Base-by-base conservation (phyloP, 2,113 vertebrate species). In the Nesoenas mayeri region DNA sequence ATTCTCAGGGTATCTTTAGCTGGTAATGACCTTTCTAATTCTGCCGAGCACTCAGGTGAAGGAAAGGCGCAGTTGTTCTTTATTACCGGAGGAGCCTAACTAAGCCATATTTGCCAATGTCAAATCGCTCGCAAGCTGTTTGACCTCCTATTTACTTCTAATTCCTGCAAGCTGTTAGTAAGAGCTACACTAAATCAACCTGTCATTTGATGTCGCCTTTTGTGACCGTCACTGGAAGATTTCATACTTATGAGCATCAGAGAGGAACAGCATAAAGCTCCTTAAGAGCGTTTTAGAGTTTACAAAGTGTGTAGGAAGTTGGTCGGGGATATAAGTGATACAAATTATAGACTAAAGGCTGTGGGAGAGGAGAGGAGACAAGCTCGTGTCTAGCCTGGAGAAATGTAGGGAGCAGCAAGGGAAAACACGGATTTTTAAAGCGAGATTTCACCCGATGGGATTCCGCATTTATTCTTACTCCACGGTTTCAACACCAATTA, bases 121-220 rank as follows among this genome's bases (percentile, higher is more conserved):
- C 96, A 97, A 96, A 97, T 97, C 96, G 95, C 92, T 90, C 17
- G 48, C 7, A 75, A 96, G 93, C 92, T 77, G 40, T 94, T 97
- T 98, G 96, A 98, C 97, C 97, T 96, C 83, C 48, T 97, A 95
- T 97, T 97, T 97, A 97, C 94, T 95, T 97, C 95, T 98, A 91
- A 97, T 98, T 97, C 96, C 95, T 97, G 87, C 95, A 94, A 95
- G 94, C 96, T 93, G 94, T 94, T 96, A 91, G 92, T 75, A 94
- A 97, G 97, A 97, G 94, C 88, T 31, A 22, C 75, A 64, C 81
- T 97, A 97, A 97, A 97, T 97, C 97, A 97, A 88, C 81, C 87
- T 93, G 92, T 94, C 96, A 97, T 95, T 89, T 97, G 96, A 96
- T 96, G 93, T 96, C 10, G 70, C 85, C 90, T 97, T 84, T 65